Evolutionary conservation across 2,113 vertebrate species (phyloP), one percentile per base, ranked within the genome.

Genomic region (Eurystomus gularis): DNA sequence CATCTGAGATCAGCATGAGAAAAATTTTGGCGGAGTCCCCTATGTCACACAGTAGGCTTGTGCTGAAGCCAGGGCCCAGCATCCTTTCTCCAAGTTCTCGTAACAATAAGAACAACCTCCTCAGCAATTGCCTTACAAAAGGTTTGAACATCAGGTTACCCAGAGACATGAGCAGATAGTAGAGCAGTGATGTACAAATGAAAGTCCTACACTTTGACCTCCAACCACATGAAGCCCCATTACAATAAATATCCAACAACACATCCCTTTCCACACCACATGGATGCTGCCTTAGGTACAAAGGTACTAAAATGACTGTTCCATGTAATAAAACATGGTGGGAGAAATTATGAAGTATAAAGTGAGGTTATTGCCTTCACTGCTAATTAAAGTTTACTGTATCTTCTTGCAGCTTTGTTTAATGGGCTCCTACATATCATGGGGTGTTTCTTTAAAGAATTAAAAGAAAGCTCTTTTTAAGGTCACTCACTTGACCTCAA

Each of bases 321-420:
- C 95, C 81, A 84, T 93, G 94, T 96, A 95, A 95, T 96, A 96
- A 96, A 97, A 97, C 96, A 96, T 96, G 83, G 96, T 96, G 96
- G 86, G 94, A 94, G 95, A 96, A 97, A 97, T 96, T 97, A 96
- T 86, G 95, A 97, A 97, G 95, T 96, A 94, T 94, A 93, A 96
- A 96, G 96, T 92, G 92, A 96, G 94, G 96, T 96, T 97, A 97
- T 97, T 96, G 96, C 96, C 86, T 97, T 96, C 86, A 73, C 94
- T 97, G 96, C 96, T 97, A 96, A 97, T 97, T 97, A 97, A 96
- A 96, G 96, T 97, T 97, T 97, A 96, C 96, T 95, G 91, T 94
- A 94, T 96, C 96, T 96, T 96, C 95, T 97, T 96, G 95, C 93
- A 91, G 96, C 94, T 96, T 97, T 97, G 94, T 97, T 97, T 97